These are phyloP conservation scores for Rotaria macrura DNA, from an alignment of 2,888 invertebrate genomes.

Conservation along the genomic window DNA sequence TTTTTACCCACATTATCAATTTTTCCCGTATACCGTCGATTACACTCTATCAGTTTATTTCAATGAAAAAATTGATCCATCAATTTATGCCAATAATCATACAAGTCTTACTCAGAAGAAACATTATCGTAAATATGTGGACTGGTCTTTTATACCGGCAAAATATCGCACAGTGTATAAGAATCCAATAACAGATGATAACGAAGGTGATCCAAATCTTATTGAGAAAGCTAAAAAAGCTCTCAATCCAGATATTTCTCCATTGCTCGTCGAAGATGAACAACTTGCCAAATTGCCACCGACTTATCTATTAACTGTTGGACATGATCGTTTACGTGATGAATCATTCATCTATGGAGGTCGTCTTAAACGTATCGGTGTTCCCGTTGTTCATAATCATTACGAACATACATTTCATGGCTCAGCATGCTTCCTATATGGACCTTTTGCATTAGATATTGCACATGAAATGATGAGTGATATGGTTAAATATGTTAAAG, in stretches of 20 bases:
- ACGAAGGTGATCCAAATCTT: neutral
- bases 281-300: neutral
- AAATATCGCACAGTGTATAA: neutral
- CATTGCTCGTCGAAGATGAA: neutral
- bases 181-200: neutral
- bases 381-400: conserved; percentile 1
- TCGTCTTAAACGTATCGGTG: conserved; percentile 1
- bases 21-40: conserved; percentile 13
- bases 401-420: conserved; percentile 27
- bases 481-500: neutral
- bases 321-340: conserved; percentile 24
- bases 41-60: neutral
- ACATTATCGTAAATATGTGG: conserved; percentile 13
- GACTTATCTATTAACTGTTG: conserved; percentile 23
- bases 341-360: conserved; percentile 10
- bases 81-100: neutral
- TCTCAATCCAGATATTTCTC: conserved; percentile 16
- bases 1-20: neutral
- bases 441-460: neutral
- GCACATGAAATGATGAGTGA: neutral
- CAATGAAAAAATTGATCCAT: neutral
- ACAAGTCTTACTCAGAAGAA: conserved; percentile 6
- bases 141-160: neutral
- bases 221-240: neutral
- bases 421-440: neutral